A percentile compares a stretch with the other conserved stretches of the same genome.
phyloP scores from a whole-genome alignment of 1,140 invertebrate species.

The Meteorus sp. region DNA sequence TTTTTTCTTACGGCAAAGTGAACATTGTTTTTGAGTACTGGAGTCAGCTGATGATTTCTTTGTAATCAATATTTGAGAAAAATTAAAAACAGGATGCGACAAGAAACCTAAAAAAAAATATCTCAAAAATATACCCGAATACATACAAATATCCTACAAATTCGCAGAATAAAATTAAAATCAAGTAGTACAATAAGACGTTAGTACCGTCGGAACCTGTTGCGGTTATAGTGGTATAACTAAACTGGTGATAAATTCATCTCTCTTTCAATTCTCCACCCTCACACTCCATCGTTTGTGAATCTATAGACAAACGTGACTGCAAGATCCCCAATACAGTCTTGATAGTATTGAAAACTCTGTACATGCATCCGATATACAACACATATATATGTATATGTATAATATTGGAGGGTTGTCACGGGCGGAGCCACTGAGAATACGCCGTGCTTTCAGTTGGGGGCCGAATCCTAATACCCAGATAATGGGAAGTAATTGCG shows the following conservation, averaged over 20 bases:
- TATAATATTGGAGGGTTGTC: too few species aligned
- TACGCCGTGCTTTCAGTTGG: slow-evolving; percentile 46
- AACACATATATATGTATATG: too few species aligned
- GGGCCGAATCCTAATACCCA: slow-evolving; percentile 59
- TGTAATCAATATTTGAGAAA: too few species aligned
- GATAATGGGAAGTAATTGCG: slow-evolving; percentile 61
- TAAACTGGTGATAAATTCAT: too few species aligned
- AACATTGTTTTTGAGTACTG: not conserved
- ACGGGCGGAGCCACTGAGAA: slow-evolving; percentile 45
- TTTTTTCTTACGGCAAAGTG: slow-evolving; percentile 20
- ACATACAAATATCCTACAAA: too few species aligned
- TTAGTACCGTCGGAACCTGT: slow-evolving; percentile 23
- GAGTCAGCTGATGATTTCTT: not conserved
- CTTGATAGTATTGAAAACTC: too few species aligned
- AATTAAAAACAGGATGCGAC: not conserved
- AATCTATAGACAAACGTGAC: too few species aligned
- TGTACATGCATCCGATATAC: too few species aligned
- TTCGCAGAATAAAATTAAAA: not conserved
- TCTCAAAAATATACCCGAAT: too few species aligned
- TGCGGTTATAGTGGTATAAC: slow-evolving; percentile 10
- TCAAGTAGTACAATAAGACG: slow-evolving; percentile 1
- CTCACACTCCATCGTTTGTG: too few species aligned
- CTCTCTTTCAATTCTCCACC: too few species aligned
- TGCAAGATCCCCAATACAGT: too few species aligned
- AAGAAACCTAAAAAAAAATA: not conserved